These are phyloP conservation scores for Drosophila birchii DNA, from an alignment of 2,888 invertebrate species.

Conservation along the genomic window DNA sequence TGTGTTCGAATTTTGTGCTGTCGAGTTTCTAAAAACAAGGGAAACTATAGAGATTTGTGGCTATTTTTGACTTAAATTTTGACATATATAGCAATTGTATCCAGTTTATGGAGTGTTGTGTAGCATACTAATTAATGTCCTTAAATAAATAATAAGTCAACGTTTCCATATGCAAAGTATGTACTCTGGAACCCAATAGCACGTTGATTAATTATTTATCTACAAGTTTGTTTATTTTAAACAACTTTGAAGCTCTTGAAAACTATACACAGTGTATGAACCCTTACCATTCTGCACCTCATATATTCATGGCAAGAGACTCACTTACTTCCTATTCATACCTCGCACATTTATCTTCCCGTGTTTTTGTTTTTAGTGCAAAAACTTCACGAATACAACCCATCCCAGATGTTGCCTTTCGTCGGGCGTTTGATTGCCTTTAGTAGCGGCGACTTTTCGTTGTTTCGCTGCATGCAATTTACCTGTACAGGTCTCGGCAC, in stretches of 20 bases:
- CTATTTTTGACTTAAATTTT: constrained; percentile 18
- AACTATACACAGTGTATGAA: not conserved
- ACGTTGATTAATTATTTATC: no score
- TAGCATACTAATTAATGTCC: not conserved
- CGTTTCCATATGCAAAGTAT: no score
- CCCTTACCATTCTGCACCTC: not conserved
- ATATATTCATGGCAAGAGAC: constrained; percentile 15
- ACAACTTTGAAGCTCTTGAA: not conserved
- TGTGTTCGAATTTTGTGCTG: constrained; percentile 67
- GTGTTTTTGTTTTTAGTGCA: not conserved
- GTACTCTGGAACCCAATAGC: not conserved
- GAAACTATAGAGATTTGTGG: constrained; percentile 18
- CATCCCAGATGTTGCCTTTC: constrained; percentile 51
- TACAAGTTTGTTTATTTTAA: not conserved
- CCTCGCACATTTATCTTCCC: constrained; percentile 1
- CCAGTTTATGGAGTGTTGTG: not conserved
- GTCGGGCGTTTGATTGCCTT: constrained; percentile 32
- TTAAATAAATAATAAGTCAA: not conserved
- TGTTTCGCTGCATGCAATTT: constrained; percentile 61
- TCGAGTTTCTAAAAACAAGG: constrained; percentile 47
- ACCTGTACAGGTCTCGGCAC: constrained; percentile 58
- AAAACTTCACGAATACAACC: constrained; percentile 18
- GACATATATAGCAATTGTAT: constrained; percentile 3
- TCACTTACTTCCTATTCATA: constrained; percentile 19
- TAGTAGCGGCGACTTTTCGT: constrained; percentile 60